Percentiles rank a stretch among this genome's conserved stretches.
These are phyloP conservation scores for Cottoperca gobio DNA, from an alignment of 2,797 vertebrate genomes.

Conservation along the genomic window DNA sequence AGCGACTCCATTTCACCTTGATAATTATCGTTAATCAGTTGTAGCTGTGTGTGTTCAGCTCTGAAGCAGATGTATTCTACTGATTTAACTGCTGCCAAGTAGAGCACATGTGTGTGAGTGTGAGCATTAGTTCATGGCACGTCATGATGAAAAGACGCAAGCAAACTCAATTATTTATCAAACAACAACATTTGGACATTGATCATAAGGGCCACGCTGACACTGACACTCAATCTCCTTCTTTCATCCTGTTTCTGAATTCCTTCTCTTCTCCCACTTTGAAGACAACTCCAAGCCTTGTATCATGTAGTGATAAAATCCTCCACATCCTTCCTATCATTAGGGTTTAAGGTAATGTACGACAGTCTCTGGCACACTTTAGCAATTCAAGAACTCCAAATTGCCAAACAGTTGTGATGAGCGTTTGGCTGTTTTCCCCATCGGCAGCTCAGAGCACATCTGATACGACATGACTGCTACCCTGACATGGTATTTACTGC, in stretches of 20 bases:
- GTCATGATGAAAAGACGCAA: conserved; percentile 11
- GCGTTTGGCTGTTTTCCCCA: background rate
- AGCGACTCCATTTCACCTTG: background rate
- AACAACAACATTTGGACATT: conserved; percentile 18
- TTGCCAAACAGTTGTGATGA: background rate
- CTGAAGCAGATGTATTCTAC: background rate
- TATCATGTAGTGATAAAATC: background rate
- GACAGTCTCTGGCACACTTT: conserved; percentile 1
- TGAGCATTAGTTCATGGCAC: background rate
- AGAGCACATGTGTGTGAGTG: background rate
- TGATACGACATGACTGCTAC: conserved; percentile 12
- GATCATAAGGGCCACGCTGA: conserved; percentile 7
- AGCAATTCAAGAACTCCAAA: no score
- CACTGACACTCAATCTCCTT: background rate
- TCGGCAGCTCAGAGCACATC: conserved; percentile 15
- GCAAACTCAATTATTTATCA: conserved; percentile 47
- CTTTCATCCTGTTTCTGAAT: conserved; percentile 21
- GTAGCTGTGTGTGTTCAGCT: background rate
- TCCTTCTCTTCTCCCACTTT: conserved; percentile 23
- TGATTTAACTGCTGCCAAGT: background rate
- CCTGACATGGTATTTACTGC: conserved; percentile 18
- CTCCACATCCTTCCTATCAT: background rate
- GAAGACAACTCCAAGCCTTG: conserved; percentile 23
- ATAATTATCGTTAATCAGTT: conserved; percentile 22
- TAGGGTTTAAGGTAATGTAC: background rate